These are phyloP conservation scores for Engraulis encrasicolus DNA, from an alignment of 2,113 vertebrate species.

Conservation along the genomic window DNA sequence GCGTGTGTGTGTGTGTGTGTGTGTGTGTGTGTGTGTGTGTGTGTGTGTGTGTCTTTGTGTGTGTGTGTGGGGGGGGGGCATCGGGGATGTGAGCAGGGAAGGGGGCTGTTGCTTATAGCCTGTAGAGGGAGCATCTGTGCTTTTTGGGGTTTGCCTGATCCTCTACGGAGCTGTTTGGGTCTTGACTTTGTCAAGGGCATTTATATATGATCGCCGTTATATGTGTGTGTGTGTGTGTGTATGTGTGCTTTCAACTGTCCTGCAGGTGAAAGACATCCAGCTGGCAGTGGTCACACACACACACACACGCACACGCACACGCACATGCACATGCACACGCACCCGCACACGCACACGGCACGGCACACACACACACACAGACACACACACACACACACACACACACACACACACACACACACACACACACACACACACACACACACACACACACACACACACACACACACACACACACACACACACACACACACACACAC, in stretches of 20 bases:
- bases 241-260: background rate
- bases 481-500: too few species aligned
- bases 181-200: constrained; percentile 18
- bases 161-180: background rate
- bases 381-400: too few species aligned
- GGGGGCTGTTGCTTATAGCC: background rate
- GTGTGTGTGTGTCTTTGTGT: background rate
- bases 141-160: background rate
- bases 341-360: too few species aligned
- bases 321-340: too few species aligned
- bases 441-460: too few species aligned
- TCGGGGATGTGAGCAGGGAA: background rate
- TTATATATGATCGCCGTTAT: background rate
- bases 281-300: background rate
- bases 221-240: background rate
- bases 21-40: constrained; percentile 13
- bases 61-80: background rate
- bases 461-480: too few species aligned
- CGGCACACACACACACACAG: too few species aligned
- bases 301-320: too few species aligned
- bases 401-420: too few species aligned
- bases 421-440: too few species aligned
- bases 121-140: constrained; percentile 20
- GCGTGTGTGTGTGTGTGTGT: too few species aligned
- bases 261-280: background rate